Base-by-base conservation (phyloP, 2,113 vertebrate species). In the Erythrocercus mccallii region DNA sequence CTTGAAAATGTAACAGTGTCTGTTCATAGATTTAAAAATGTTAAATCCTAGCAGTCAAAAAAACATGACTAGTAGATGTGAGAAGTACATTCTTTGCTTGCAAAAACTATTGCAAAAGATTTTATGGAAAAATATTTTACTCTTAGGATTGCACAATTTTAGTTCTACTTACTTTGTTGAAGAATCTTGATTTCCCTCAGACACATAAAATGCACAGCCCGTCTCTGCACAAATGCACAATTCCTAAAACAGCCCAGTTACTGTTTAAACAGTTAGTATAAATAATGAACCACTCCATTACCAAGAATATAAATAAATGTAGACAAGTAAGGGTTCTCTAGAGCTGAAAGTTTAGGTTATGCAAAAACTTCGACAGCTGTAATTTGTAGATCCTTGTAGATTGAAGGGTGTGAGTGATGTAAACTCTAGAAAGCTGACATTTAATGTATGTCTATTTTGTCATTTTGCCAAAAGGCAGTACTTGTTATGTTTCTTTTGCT, bases 341-440 rank as follows among this genome's bases (percentile, higher is more conserved):
- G 54, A 97, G 93, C 97, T 92, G 96, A 97, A 97, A 97, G 97
- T 98, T 98, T 98, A 97, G 96, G 93, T 97, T 98, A 95, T 94
- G 90, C 65, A 90, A 85, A 96, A 97, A 94, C 95, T 95, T 95
- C 40, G 72, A 80, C 97, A 97, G 96, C 97, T 98, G 96, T 97
- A 95, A 97, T 98, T 98, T 98, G 97, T 96, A 96, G 93, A 92
- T 73, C 95, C 97, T 97, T 84, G 78, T 88, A 79, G 96, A 80
- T 86, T 37, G 77, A 92, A 74, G 96, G 83, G 92, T 96, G 96
- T 95, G 95, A 97, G 95, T 95, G 96, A 98, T 96, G 82, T 90
- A 93, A 95, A 94, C 92, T 93, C 84, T 45, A 78, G 92, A 97
- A 94, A 89, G 94, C 80, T 74, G 53, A 87, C 60, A 42, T 96